Percentiles rank a stretch among this genome's conserved stretches.
These are phyloP conservation scores for Ceriagrion tenellum DNA, from an alignment of 2,888 invertebrate species.

Conservation along the genomic window DNA sequence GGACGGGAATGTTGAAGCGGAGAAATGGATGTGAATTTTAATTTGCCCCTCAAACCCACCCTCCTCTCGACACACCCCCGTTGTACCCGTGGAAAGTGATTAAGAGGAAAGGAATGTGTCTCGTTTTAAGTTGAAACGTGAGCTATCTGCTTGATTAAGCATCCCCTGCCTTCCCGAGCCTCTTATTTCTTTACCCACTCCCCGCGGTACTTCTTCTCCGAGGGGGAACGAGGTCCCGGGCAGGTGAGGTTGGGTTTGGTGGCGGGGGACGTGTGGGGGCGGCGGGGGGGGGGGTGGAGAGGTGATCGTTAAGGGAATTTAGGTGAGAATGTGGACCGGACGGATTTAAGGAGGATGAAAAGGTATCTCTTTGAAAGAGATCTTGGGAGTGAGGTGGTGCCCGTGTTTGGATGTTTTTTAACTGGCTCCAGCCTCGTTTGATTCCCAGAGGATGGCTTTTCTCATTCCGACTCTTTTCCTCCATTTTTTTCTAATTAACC, in stretches of 20 bases:
- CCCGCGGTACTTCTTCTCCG: too few relatives aligned
- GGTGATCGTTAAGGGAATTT: conserved; percentile 59
- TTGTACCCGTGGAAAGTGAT: background rate
- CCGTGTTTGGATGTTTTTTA: background rate
- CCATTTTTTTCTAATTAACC: conserved; percentile 50
- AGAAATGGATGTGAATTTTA: conserved; percentile 47
- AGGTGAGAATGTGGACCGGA: conserved; percentile 57
- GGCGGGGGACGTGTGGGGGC: background rate
- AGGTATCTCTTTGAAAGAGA: conserved; percentile 49
- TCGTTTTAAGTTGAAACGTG: conserved; percentile 20
- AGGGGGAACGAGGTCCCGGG: background rate
- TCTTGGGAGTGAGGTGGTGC: background rate
- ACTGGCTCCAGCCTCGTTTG: background rate
- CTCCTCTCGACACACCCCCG: too few relatives aligned
- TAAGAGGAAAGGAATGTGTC: conserved; percentile 60
- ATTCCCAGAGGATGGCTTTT: background rate
- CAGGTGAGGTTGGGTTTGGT: background rate
- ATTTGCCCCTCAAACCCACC: background rate
- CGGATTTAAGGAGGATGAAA: conserved; percentile 34
- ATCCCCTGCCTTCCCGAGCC: background rate
- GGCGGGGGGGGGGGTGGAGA: background rate
- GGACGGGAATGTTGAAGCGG: background rate
- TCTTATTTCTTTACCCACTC: background rate
- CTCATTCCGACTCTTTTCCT: conserved; percentile 9
- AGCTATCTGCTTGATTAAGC: conserved; percentile 50